phyloP scores from a whole-genome alignment of 2,888 invertebrate species.

The Ormyrus labotus region DNA sequence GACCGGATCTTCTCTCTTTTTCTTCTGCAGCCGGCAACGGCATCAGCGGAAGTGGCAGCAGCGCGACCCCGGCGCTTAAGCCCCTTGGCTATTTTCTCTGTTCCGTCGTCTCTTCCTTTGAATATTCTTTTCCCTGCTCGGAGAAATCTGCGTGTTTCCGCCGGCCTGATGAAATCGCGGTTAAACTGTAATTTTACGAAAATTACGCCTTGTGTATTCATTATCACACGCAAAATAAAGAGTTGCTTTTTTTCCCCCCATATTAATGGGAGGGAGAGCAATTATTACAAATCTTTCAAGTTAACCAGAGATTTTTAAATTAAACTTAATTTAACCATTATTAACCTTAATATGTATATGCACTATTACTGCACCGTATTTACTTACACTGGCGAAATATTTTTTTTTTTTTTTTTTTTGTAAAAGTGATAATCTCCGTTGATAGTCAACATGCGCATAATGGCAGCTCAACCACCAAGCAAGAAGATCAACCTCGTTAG shows the following conservation, averaged over 20 bases:
- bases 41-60: too few relatives aligned
- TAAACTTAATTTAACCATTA: too few relatives aligned
- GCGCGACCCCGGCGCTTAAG: background rate
- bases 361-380: too few relatives aligned
- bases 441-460: too few relatives aligned
- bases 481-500: slow-evolving; percentile 13
- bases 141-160: background rate
- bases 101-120: slow-evolving; percentile 47
- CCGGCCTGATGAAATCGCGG: background rate
- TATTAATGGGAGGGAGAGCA: too few relatives aligned
- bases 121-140: slow-evolving; percentile 11
- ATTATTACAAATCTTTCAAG: too few relatives aligned
- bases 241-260: too few relatives aligned
- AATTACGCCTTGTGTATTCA: background rate
- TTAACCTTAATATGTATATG: too few relatives aligned
- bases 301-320: too few relatives aligned
- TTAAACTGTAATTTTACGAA: background rate
- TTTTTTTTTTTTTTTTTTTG: too few relatives aligned
- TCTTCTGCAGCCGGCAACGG: background rate
- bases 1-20: background rate
- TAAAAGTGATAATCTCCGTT: too few relatives aligned
- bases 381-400: too few relatives aligned
- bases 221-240: background rate
- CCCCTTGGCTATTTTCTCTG: slow-evolving; percentile 27
- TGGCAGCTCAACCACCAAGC: background rate